phyloP scores from a whole-genome alignment of 2,113 vertebrate species.

The Microtus pennsylvanicus region DNA sequence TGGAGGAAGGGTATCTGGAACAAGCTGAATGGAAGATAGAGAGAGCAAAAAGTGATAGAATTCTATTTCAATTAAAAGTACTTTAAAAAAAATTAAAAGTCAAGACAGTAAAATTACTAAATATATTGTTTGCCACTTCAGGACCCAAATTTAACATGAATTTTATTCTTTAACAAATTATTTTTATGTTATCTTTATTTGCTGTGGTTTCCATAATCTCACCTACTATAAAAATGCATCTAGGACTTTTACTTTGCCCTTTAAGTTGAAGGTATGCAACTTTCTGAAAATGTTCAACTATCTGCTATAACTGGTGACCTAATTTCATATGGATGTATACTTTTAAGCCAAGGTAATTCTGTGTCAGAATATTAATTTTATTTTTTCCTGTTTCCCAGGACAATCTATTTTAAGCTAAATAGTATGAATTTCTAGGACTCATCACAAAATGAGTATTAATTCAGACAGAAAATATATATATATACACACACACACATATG shows the following conservation, averaged over 20 bases:
- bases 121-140: background rate
- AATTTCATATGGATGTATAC: slow-evolving; percentile 50
- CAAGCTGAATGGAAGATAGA: no score
- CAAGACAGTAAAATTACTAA: background rate
- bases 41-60: background rate
- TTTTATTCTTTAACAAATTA: background rate
- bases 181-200: background rate
- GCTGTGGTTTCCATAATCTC: background rate
- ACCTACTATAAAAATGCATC: no score
- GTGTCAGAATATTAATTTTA: background rate
- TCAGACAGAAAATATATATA: background rate
- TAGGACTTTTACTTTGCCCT: slow-evolving; percentile 25
- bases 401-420: slow-evolving; percentile 56
- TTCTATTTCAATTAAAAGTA: background rate
- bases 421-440: slow-evolving; percentile 16
- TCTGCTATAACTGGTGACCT: slow-evolving; percentile 35
- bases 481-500: no score
- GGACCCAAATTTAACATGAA: background rate
- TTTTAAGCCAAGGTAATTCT: slow-evolving; percentile 13
- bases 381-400: background rate
- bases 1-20: background rate
- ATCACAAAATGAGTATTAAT: background rate
- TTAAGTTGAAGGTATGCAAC: slow-evolving; percentile 47
- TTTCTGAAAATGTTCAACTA: slow-evolving; percentile 36
- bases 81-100: no score